A percentile compares a stretch with the other conserved stretches of the same genome.
These are phyloP conservation scores for Iguana delicatissima DNA, from an alignment of 2,797 vertebrate species.

Conservation along the genomic window DNA sequence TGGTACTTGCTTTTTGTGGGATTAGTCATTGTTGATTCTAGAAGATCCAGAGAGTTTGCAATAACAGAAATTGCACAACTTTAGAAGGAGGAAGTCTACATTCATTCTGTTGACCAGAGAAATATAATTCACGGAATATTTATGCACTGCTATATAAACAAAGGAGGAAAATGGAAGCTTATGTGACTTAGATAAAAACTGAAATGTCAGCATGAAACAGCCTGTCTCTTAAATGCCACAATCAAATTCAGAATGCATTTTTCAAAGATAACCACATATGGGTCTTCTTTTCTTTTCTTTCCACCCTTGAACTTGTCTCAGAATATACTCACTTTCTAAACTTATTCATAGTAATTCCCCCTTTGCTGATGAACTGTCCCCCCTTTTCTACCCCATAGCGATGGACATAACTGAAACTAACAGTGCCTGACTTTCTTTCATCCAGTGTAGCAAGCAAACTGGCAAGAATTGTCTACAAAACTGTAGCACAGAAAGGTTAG, in stretches of 20 bases:
- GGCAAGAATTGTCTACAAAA: not conserved
- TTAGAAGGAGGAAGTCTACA: not conserved
- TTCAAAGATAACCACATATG: not conserved
- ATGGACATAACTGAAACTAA: not conserved
- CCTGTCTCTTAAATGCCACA: not conserved
- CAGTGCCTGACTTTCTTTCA: not conserved
- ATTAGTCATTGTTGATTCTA: constrained; percentile 20
- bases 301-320: not conserved
- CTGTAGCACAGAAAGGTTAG: not conserved
- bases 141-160: constrained; percentile 23
- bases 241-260: not conserved
- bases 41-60: constrained; percentile 1
- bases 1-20: not conserved
- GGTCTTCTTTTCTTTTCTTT: not conserved
- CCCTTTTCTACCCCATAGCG: too few relatives aligned
- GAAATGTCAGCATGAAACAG: constrained; percentile 9
- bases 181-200: constrained; percentile 19
- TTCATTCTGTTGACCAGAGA: constrained; percentile 11
- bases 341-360: not conserved
- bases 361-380: not conserved
- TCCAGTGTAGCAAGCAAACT: not conserved
- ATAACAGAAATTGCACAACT: constrained; percentile 4
- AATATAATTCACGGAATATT: constrained; percentile 32
- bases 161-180: not conserved
- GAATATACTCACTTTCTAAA: not conserved